Evolutionary conservation across 1,140 invertebrate genomes (phyloP).

Genomic region (Telenomus remus): DNA sequence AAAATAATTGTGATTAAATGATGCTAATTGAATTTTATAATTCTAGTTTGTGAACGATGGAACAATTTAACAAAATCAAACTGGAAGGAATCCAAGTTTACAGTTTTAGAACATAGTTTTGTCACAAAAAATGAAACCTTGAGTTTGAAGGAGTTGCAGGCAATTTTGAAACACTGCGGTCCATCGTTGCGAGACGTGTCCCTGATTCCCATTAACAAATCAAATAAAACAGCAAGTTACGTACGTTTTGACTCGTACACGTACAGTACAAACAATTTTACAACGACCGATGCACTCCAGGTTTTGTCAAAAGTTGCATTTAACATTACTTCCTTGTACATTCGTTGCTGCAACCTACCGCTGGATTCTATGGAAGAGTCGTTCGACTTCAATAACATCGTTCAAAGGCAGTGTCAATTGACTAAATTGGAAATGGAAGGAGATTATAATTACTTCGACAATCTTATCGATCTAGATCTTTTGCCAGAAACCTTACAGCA

Average conservation of each 20-base stretch:
- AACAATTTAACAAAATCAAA: constrained; percentile 7
- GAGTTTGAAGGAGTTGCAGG: constrained; percentile 4
- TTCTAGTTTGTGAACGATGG: constrained; percentile 27
- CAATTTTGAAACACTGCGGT: constrained; percentile 22
- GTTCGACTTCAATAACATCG: constrained; percentile 11
- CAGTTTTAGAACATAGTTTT: constrained; percentile 11
- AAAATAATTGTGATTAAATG: neutral
- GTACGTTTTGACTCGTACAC: constrained; percentile 19
- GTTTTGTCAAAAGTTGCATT: constrained; percentile 20
- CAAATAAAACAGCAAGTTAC: constrained; percentile 2
- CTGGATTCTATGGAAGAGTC: constrained; percentile 8
- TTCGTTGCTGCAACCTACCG: constrained; percentile 13
- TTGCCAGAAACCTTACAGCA: constrained; percentile 12
- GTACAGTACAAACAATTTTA: constrained; percentile 20
- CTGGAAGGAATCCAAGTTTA: constrained; percentile 26
- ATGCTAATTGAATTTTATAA: neutral
- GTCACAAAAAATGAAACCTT: neutral
- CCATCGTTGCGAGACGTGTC: constrained; percentile 13
- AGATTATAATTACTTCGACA: constrained; percentile 12
- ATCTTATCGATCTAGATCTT: constrained; percentile 1
- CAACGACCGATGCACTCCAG: constrained; percentile 15
- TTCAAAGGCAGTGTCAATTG: neutral
- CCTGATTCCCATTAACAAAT: constrained; percentile 11
- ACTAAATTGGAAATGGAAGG: constrained; percentile 34
- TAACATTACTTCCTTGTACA: constrained; percentile 18